A percentile compares a stretch with the other conserved stretches of the same genome.
Conservation (phyloP, 2,113 vertebrate genomes). For the Malurus elegans region DNA sequence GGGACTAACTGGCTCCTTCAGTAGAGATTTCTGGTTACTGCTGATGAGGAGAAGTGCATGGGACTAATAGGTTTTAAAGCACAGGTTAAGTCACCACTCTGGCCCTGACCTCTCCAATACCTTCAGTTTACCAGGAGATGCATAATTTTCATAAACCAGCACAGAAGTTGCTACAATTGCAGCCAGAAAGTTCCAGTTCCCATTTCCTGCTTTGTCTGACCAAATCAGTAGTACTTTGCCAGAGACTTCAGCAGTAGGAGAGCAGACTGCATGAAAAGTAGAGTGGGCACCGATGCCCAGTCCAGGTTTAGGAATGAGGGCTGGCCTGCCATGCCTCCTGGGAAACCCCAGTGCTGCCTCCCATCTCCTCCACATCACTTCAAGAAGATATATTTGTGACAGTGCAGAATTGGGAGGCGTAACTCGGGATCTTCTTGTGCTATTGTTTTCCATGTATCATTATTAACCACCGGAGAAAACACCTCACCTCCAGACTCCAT, state of each 20-base stretch:
- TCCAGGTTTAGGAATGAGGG: rapidly evolving
- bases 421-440: neutral
- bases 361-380: neutral
- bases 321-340: neutral
- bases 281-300: neutral
- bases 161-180: neutral
- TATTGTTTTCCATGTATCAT: neutral
- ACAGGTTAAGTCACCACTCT: neutral
- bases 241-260: neutral
- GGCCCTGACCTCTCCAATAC: neutral
- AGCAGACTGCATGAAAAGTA: neutral
- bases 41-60: neutral
- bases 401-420: neutral
- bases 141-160: neutral
- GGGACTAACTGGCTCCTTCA: neutral
- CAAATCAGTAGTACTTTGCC: neutral
- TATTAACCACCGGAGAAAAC: neutral
- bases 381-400: neutral
- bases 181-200: neutral
- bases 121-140: neutral
- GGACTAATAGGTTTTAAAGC: neutral
- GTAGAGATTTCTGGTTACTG: neutral
- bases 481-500: neutral
- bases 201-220: neutral
- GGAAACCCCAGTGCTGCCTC: neutral